Conservation (phyloP, 2,888 invertebrate genomes). For the Lacanobia oleracea region DNA sequence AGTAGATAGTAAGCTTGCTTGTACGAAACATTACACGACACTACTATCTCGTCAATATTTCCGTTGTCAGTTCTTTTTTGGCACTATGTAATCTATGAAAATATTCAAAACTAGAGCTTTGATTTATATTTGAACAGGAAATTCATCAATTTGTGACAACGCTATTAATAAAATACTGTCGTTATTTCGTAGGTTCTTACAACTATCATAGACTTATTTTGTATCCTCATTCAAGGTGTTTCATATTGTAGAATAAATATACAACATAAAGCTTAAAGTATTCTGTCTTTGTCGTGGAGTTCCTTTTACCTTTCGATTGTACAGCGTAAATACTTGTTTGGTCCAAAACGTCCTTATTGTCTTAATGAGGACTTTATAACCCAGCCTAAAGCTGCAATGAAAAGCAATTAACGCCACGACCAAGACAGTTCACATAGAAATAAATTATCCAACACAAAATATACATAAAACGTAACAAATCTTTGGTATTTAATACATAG, state of each 20-base stretch:
- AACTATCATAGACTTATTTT: conserved; percentile 60
- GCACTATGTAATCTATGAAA: conserved; percentile 71
- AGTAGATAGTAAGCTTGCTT: conserved; percentile 14
- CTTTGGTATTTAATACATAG: conserved; percentile 74
- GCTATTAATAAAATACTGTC: conserved; percentile 68
- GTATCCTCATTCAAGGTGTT: conserved; percentile 55
- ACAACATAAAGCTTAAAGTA: conserved; percentile 27
- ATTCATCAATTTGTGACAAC: conserved; percentile 65
- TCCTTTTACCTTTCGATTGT: not conserved
- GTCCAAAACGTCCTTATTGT: not conserved
- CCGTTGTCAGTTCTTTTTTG: conserved; percentile 70
- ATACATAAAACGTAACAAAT: conserved; percentile 67
- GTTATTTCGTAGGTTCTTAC: conserved; percentile 62
- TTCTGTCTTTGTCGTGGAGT: conserved; percentile 22
- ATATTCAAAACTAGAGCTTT: conserved; percentile 66
- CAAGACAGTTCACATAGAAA: conserved; percentile 46
- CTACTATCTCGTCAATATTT: conserved; percentile 28
- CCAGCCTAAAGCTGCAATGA: not conserved
- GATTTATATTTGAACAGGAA: conserved; percentile 63
- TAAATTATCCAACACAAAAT: conserved; percentile 41
- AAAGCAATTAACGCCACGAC: conserved; percentile 3
- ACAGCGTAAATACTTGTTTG: not conserved
- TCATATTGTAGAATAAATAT: conserved; percentile 28
- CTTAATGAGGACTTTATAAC: not conserved
- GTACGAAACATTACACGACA: conserved; percentile 6